phyloP scores from a whole-genome alignment of 2,888 invertebrate genomes.

The Temnothorax unifasciatus region DNA sequence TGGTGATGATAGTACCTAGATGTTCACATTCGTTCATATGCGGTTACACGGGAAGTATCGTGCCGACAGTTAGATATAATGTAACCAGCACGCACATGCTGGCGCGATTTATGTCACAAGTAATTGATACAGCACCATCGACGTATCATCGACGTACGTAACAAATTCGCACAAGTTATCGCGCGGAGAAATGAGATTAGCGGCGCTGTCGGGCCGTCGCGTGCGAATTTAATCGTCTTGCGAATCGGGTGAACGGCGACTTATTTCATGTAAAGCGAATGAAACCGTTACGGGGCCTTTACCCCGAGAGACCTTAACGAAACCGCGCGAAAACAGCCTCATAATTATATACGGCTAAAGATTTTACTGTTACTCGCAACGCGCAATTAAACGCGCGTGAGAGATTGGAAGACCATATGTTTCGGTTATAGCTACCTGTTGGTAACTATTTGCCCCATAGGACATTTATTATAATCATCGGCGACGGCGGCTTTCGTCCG shows the following conservation, averaged over 20 bases:
- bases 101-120: constrained; percentile 27
- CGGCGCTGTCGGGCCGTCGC: neutral
- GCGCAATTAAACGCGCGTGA: constrained; percentile 28
- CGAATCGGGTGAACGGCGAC: neutral
- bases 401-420: constrained; percentile 25
- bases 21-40: neutral
- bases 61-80: constrained; percentile 14
- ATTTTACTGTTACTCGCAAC: constrained; percentile 36
- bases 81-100: neutral
- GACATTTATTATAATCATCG: constrained; percentile 22
- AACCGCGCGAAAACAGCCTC: constrained; percentile 22
- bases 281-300: constrained; percentile 25
- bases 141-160: constrained; percentile 3
- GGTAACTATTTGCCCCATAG: constrained; percentile 13
- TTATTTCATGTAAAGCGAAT: neutral
- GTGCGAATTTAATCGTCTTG: constrained; percentile 32
- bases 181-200: constrained; percentile 22
- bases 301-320: constrained; percentile 4
- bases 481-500: neutral
- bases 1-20: neutral
- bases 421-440: constrained; percentile 20
- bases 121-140: constrained; percentile 40
- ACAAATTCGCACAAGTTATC: constrained; percentile 22
- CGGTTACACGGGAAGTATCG: neutral
- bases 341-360: constrained; percentile 13